Evolutionary conservation across 2,888 invertebrate genomes (phyloP).

Genomic region (Meta bourneti): DNA sequence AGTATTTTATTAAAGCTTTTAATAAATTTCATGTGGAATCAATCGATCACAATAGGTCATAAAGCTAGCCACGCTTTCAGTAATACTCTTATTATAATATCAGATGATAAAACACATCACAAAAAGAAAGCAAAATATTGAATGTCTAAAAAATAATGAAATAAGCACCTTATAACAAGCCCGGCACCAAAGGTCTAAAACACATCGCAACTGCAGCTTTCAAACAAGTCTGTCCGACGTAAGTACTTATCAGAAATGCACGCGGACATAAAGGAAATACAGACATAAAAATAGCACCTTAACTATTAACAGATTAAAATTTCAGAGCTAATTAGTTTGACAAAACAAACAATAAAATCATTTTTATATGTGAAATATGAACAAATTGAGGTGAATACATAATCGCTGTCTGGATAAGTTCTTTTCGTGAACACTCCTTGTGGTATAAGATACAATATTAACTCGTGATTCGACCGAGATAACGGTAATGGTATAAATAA

Average conservation of each 20-base stretch:
- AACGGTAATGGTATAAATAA: background rate
- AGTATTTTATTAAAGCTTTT: constrained; percentile 53
- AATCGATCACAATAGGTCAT: constrained; percentile 30
- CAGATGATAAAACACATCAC: background rate
- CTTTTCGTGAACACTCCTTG: background rate
- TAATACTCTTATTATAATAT: constrained; percentile 14
- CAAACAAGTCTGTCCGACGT: background rate
- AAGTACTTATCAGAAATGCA: background rate
- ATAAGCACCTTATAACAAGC: background rate
- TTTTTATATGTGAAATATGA: background rate
- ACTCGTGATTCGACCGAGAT: background rate
- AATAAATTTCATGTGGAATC: constrained; percentile 57
- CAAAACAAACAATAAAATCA: background rate
- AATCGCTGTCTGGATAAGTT: background rate
- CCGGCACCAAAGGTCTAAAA: background rate
- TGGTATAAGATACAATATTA: background rate
- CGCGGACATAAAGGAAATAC: background rate
- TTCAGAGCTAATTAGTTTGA: background rate
- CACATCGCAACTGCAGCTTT: background rate
- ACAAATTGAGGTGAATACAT: background rate
- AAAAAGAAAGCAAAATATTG: background rate
- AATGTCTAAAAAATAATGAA: background rate
- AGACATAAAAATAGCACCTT: background rate
- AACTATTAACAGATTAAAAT: background rate
- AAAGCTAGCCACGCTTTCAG: constrained; percentile 21